Base-by-base conservation (phyloP, 2,888 invertebrate genomes). In the Caenorhabditis macrosperma region DNA sequence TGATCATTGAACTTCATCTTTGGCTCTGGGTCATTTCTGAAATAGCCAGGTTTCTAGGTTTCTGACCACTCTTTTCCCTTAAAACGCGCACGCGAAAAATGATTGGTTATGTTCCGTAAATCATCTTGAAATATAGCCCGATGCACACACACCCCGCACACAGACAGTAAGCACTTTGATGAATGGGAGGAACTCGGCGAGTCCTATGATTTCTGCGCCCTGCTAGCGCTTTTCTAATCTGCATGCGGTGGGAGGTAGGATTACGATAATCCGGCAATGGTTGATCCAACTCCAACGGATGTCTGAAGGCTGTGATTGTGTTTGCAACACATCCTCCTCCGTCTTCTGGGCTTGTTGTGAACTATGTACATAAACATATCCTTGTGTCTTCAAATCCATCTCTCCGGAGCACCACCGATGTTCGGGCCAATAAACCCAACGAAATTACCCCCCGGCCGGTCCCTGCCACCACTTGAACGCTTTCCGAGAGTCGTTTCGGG, bases 21-120 rank as follows among this genome's bases (percentile, higher is more conserved):
- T 44, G 44, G 20, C 17, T 20, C 4, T 9, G 5, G 20, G 17
- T 9, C n/a, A 44, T 44, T 44, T 17, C 44, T 20, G n/a, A 44
- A 38, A 38, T 3, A 15, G 20, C n/a, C 44, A 44, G 44, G 44
- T 44, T 3, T 44, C 9, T 44, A 20, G 44, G n/a, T 20, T 20
- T 12, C 44, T 17, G 4, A 4, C 3, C 44, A n/a, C n/a, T n/a
- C 44, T 17, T 17, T 17, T 4, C 44, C 44, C 0, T n/a, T n/a
- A n/a, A n/a, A n/a, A n/a, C n/a, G 30, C 48, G 59, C 64, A 74
- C 74, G 74, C 74, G 17, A 35, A 26, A 55, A 74, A 74, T 74
- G 74, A 74, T 74, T 74, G 74, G 74, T 74, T 57, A 59, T 74
- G 74, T 74, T 74, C 64, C 74, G 64, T 74, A 64, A 59, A 74